Evolutionary conservation across 2,797 vertebrate species (phyloP).

Genomic region (Lithobates pipiens): DNA sequence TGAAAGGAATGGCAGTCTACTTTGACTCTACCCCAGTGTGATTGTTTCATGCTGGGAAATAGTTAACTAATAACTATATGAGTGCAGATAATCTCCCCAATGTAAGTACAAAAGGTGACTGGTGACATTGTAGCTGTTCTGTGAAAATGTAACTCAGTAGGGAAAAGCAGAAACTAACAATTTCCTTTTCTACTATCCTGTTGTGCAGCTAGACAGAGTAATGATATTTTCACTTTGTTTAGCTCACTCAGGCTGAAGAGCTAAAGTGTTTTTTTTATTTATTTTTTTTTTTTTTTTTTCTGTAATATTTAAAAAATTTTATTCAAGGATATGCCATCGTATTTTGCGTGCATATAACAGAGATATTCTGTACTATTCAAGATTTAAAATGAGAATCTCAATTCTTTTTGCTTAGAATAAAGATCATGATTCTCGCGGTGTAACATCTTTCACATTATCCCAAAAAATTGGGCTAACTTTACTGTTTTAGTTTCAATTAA

Average conservation of each 20-base stretch:
- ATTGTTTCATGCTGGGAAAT: neutral
- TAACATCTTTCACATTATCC: no score
- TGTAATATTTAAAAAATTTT: neutral
- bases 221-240: neutral
- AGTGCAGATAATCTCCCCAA: neutral
- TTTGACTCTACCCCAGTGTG: neutral
- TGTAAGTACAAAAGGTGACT: neutral
- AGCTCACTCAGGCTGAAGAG: neutral
- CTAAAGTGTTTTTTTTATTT: neutral
- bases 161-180: neutral
- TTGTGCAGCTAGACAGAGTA: neutral
- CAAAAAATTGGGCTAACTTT: no score
- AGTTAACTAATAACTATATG: neutral
- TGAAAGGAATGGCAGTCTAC: neutral
- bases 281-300: no score
- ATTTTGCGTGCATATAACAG: no score
- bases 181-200: neutral
- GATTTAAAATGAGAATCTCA: no score
- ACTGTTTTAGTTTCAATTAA: no score
- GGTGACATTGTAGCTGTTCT: neutral
- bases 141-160: neutral
- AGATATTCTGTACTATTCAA: no score
- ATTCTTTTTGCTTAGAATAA: no score
- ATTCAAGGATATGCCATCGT: neutral
- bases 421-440: no score